phyloP scores from a whole-genome alignment of 2,888 invertebrate genomes.

The Ametastegia equiseti region DNA sequence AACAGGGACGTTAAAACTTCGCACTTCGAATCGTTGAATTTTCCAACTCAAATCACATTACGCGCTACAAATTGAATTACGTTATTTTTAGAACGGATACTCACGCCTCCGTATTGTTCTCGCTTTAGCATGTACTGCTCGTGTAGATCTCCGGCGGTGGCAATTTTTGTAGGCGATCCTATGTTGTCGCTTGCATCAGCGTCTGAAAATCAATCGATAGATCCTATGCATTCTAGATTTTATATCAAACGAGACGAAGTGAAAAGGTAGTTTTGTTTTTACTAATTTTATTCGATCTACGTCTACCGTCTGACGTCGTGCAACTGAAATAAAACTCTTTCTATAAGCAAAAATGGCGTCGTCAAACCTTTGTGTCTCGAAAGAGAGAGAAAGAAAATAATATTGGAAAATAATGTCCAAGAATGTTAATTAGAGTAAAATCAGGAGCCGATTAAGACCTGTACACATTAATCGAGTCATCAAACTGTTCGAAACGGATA shows the following conservation, averaged over 20 bases:
- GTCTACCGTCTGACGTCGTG: not conserved
- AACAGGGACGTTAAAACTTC: too few species aligned
- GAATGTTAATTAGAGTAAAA: not conserved
- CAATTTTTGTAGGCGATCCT: constrained; percentile 76
- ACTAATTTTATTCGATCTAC: constrained; percentile 31
- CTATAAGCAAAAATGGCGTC: not conserved
- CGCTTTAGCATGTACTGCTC: constrained; percentile 72
- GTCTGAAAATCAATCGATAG: constrained; percentile 64
- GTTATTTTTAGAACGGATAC: constrained; percentile 48
- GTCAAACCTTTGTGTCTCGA: not conserved
- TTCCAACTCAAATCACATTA: not conserved
- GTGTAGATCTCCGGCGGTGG: constrained; percentile 71
- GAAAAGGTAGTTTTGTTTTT: too few species aligned
- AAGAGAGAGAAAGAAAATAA: not conserved
- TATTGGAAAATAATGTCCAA: constrained; percentile 43
- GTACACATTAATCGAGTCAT: not conserved
- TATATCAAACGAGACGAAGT: constrained; percentile 21
- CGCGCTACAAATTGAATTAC: not conserved
- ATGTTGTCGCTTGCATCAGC: constrained; percentile 79
- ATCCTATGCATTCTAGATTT: constrained; percentile 16
- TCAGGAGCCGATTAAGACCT: not conserved
- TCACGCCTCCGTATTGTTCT: constrained; percentile 70
- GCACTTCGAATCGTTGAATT: not conserved
- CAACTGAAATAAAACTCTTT: not conserved
- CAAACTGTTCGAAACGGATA: not conserved